Evolutionary conservation across 1,140 invertebrate species (phyloP).

Genomic region (Trachymyrmex cornetzi): DNA sequence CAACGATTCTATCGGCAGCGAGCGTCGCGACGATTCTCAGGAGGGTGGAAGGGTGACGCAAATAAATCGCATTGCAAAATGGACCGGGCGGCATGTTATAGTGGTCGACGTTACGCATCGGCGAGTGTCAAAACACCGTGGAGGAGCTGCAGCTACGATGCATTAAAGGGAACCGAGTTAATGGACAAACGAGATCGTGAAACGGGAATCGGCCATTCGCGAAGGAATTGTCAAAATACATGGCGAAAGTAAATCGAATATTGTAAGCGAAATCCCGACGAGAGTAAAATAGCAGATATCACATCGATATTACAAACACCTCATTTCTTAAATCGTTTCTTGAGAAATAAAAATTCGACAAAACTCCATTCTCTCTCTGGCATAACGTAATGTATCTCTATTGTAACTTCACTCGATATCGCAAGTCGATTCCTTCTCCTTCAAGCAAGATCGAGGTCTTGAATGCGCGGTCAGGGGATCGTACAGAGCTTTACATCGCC

Average conservation of each 20-base stretch:
- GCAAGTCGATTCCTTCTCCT: conserved; percentile 30
- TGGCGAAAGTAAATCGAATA: conserved; percentile 23
- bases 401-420: conserved; percentile 47
- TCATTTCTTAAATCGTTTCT: not conserved
- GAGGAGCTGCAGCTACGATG: conserved; percentile 59
- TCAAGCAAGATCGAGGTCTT: conserved; percentile 55
- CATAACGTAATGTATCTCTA: not conserved
- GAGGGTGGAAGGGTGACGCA: conserved; percentile 61
- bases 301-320: not conserved
- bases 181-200: conserved; percentile 69
- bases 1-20: conserved; percentile 53
- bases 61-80: conserved; percentile 83
- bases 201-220: conserved; percentile 30
- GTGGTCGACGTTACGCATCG: conserved; percentile 78
- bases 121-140: conserved; percentile 77
- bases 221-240: conserved; percentile 55
- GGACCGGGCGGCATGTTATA: conserved; percentile 73
- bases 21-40: conserved; percentile 40
- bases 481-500: conserved; percentile 68
- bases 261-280: not conserved
- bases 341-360: conserved; percentile 8
- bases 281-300: not conserved
- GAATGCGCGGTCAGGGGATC: conserved; percentile 64
- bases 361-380: conserved; percentile 14
- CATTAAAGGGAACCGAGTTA: conserved; percentile 74